Conservation (phyloP, 2,797 vertebrate genomes). For the Danio jaintianensis region DNA sequence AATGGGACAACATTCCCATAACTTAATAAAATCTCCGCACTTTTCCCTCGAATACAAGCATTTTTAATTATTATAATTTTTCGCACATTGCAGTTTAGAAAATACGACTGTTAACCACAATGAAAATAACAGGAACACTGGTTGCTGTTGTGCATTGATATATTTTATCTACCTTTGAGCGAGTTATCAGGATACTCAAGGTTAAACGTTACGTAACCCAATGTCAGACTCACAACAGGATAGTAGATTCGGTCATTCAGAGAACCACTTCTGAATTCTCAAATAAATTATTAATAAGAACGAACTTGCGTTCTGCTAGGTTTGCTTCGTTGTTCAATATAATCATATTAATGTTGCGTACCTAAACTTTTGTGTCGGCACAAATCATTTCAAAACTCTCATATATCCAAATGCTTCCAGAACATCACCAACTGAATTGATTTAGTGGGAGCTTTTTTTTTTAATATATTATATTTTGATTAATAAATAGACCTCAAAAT, state of each 20-base stretch:
- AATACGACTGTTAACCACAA: not conserved
- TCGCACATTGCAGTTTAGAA: not conserved
- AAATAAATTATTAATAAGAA: not conserved
- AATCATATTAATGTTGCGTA: not conserved
- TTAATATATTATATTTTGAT: too few species aligned
- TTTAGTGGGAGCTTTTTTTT: too few species aligned
- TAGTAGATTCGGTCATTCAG: not conserved
- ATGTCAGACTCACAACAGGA: conserved; percentile 3
- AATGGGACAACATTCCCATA: not conserved
- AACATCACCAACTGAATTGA: too few species aligned
- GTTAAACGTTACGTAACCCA: conserved; percentile 55
- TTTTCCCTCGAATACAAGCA: not conserved
- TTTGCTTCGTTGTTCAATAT: not conserved
- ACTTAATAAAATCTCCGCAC: conserved; percentile 7
- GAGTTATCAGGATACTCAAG: conserved; percentile 34
- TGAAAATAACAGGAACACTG: not conserved
- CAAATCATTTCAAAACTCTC: too few species aligned
- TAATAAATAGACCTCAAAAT: too few species aligned
- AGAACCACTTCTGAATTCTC: too few species aligned
- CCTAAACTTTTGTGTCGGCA: too few species aligned
- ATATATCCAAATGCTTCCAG: too few species aligned
- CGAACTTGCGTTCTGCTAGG: not conserved
- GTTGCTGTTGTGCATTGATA: not conserved
- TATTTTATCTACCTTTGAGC: not conserved
- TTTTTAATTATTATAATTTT: not conserved